Base-by-base conservation (phyloP, 2,888 invertebrate genomes). In the Merodon equestris region DNA sequence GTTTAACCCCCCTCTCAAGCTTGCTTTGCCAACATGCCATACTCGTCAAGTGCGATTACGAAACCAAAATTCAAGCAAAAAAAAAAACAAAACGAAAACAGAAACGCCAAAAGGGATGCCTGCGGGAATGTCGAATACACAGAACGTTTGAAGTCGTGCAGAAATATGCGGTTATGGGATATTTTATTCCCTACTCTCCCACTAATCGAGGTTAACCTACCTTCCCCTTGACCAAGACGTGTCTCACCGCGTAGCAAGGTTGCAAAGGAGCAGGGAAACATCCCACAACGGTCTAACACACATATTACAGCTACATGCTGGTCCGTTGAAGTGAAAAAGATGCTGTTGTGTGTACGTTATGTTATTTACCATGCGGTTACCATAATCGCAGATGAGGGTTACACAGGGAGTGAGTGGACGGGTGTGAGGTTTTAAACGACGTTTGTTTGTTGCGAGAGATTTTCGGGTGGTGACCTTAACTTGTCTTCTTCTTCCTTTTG, bases 21-120 rank as follows among this genome's bases (percentile, higher is more conserved):
- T n/a, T n/a, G 14, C 42, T n/a, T n/a, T n/a, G n/a, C n/a, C n/a
- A 50, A 56, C 51, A 3, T 58, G 51, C 45, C 51, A n/a, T n/a
- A n/a, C n/a, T n/a, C 68, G 19, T 44, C 47, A 70, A 64, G 53
- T 57, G 51, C 68, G 51, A 68, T 75, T 68, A 75, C 61, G 34
- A n/a, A 72, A 50, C 40, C 56, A 14, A 68, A 45, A 27, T 18
- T 13, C 36, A 44, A 5, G 45, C 19, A 51, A 38, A 45, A 53
- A 44, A 15, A 45, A 9, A 10, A 61, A 12, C 42, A n/a, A 70
- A 61, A 50, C 18, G 40, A 14, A 17, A 15, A 10, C 4, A 68
- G 50, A 57, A 7, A 27, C 27, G 7, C 40, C 40, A 10, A 40
- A 10, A 9, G 27, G 27, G 13, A 53, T 64, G 70, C 70, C 64